phyloP scores from a whole-genome alignment of 1,140 invertebrate genomes.

The Parapsyche elsis region DNA sequence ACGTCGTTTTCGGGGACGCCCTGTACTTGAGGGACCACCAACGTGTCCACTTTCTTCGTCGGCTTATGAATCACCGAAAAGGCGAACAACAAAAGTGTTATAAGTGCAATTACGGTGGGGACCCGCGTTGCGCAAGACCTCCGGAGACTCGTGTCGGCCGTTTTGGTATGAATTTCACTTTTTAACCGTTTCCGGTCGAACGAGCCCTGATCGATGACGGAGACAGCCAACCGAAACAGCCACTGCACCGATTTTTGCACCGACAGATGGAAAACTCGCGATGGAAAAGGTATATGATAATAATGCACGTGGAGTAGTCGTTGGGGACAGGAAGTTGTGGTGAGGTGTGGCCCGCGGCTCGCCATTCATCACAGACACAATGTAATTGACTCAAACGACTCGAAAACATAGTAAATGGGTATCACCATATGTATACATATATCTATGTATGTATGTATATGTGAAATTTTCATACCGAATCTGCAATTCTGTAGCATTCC shows the following conservation, averaged over 20 bases:
- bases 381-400: neutral
- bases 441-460: too few species aligned
- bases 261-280: too few species aligned
- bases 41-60: neutral
- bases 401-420: neutral
- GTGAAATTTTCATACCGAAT: neutral
- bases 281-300: too few species aligned
- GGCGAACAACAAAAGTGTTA: constrained; percentile 29
- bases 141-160: neutral
- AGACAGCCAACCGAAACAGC: neutral
- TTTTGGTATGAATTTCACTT: constrained; percentile 41
- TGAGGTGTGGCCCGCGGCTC: neutral
- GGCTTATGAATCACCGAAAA: constrained; percentile 6
- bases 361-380: neutral
- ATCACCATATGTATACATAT: too few species aligned
- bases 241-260: too few species aligned
- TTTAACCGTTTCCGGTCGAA: constrained; percentile 31
- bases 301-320: too few species aligned
- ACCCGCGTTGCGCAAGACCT: neutral
- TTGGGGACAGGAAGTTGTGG: neutral
- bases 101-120: constrained; percentile 34
- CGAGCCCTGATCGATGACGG: neutral
- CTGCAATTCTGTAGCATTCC: neutral
- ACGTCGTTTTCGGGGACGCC: too few species aligned
- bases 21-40: neutral